Evolutionary conservation across 2,797 vertebrate species (phyloP).

Genomic region (Hyperoplus immaculatus): DNA sequence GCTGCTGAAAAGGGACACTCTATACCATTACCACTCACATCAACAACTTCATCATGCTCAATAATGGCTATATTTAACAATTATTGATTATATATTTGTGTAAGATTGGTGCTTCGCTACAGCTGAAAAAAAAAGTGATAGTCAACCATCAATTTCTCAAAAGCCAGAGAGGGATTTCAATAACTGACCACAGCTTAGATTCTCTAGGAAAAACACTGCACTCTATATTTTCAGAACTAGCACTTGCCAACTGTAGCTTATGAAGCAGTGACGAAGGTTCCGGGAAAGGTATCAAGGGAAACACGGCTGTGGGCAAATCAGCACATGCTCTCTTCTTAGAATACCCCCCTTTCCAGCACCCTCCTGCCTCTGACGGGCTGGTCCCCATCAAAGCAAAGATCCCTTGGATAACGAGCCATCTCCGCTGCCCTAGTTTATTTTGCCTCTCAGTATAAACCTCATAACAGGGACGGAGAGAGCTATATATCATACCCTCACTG

Average conservation of each 20-base stretch:
- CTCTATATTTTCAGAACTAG: conserved; percentile 6
- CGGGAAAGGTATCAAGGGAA: conserved; percentile 59
- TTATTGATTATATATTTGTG: background rate
- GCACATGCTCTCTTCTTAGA: conserved; percentile 60
- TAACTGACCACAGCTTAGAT: conserved; percentile 17
- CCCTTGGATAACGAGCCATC: conserved; percentile 77
- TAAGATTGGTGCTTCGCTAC: background rate
- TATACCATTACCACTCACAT: conserved; percentile 6
- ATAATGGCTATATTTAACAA: background rate
- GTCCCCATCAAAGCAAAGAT: conserved; percentile 78
- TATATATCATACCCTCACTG: conserved; percentile 57
- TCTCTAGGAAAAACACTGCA: conserved; percentile 11
- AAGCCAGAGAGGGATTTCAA: conserved; percentile 25
- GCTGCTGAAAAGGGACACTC: background rate
- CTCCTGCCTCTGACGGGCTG: conserved; percentile 52
- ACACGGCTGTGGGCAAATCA: conserved; percentile 40
- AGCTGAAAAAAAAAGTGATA: conserved; percentile 5
- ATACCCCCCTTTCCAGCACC: conserved; percentile 55
- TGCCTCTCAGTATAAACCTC: conserved; percentile 68
- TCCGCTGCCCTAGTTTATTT: conserved; percentile 70
- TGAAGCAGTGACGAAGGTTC: conserved; percentile 46
- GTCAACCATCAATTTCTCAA: conserved; percentile 5
- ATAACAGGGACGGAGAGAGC: conserved; percentile 69
- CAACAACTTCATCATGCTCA: background rate
- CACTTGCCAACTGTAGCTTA: conserved; percentile 24